phyloP scores from a whole-genome alignment of 2,797 vertebrate species.

The Hyperoplus immaculatus region DNA sequence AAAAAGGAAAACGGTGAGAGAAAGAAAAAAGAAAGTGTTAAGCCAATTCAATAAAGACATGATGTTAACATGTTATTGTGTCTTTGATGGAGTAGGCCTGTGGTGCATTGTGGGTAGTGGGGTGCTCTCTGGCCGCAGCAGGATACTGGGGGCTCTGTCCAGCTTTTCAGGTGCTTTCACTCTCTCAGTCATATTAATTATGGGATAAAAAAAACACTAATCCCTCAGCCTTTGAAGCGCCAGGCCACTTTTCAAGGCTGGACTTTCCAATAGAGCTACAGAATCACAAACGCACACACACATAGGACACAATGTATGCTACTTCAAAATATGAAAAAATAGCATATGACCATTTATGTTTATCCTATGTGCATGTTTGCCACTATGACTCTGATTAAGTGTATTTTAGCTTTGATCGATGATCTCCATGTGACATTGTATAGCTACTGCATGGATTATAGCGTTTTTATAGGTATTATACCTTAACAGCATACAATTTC shows the following conservation, averaged over 20 bases:
- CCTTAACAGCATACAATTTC: constrained; percentile 78
- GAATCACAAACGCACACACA: constrained; percentile 22
- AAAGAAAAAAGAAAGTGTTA: constrained; percentile 62
- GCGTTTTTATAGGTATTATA: constrained; percentile 73
- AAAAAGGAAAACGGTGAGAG: constrained; percentile 9
- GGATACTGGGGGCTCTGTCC: constrained; percentile 88
- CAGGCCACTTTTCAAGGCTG: constrained; percentile 92
- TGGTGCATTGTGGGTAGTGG: constrained; percentile 88
- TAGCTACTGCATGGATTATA: constrained; percentile 81
- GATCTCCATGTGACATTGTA: constrained; percentile 83
- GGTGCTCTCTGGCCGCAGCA: constrained; percentile 88
- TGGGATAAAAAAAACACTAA: constrained; percentile 94
- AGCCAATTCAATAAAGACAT: constrained; percentile 80
- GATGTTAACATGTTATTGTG: constrained; percentile 81
- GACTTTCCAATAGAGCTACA: constrained; percentile 88
- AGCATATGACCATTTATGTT: constrained; percentile 48
- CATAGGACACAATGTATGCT: constrained; percentile 35
- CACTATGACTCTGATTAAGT: constrained; percentile 83
- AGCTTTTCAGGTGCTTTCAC: constrained; percentile 91
- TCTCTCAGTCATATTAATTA: constrained; percentile 97
- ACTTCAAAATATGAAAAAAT: constrained; percentile 48
- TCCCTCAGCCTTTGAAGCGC: constrained; percentile 94
- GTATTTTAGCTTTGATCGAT: constrained; percentile 78
- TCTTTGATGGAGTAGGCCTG: constrained; percentile 80
- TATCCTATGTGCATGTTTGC: constrained; percentile 63